phyloP scores from a whole-genome alignment of 2,797 vertebrate genomes.

The Schizopygopsis malacanthus region DNA sequence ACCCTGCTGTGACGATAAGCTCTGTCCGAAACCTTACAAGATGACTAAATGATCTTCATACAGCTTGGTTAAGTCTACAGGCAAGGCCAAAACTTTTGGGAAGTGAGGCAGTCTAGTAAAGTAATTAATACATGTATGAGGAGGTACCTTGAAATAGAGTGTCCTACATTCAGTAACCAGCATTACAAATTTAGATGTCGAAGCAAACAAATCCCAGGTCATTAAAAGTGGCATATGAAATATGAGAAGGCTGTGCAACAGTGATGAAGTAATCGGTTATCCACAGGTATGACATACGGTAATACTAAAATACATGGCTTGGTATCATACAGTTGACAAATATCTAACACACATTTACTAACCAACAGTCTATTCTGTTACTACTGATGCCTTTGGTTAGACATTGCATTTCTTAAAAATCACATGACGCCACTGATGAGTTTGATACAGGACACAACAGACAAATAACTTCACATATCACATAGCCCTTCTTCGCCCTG shows the following conservation, averaged over 20 bases:
- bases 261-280: neutral
- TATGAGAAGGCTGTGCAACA: neutral
- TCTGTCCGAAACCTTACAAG: neutral
- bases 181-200: constrained; percentile 33
- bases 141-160: constrained; percentile 50
- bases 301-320: constrained; percentile 3
- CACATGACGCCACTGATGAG: neutral
- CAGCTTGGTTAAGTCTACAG: neutral
- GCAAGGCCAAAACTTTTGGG: neutral
- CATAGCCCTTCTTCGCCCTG: neutral
- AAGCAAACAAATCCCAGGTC: constrained; percentile 1
- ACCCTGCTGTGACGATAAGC: constrained; percentile 27
- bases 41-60: constrained; percentile 6
- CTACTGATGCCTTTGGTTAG: neutral
- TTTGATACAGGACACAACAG: constrained; percentile 7
- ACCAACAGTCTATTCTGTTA: neutral
- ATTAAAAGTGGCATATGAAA: constrained; percentile 10
- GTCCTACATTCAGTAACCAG: constrained; percentile 51
- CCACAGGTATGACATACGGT: neutral
- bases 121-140: constrained; percentile 49
- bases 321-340: constrained; percentile 1
- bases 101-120: constrained; percentile 10
- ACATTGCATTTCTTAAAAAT: neutral
- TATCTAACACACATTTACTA: neutral
- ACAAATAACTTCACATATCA: constrained; percentile 43